Evolutionary conservation across 2,113 vertebrate species (phyloP).

Genomic region (Oreotrochilus melanogaster): DNA sequence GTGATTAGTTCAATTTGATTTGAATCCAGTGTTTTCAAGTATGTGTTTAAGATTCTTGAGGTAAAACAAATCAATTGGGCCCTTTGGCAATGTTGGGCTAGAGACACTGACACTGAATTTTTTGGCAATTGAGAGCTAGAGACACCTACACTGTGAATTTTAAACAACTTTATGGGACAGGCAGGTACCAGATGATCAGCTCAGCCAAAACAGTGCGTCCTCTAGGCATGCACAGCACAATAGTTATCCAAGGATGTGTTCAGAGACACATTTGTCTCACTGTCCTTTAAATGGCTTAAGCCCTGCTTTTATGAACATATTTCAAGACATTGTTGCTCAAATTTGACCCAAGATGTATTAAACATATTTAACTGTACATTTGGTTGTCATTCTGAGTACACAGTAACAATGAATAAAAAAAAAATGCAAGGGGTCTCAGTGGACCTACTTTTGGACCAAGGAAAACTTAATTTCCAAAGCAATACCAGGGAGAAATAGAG

Average conservation of each 20-base stretch:
- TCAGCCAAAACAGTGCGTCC: background rate
- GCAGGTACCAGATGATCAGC: background rate
- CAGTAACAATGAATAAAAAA: background rate
- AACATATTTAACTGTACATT: background rate
- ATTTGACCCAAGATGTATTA: background rate
- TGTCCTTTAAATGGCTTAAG: background rate
- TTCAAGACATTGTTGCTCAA: background rate
- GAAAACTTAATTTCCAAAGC: background rate
- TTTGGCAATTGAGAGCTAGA: background rate
- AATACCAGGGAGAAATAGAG: background rate
- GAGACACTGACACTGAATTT: no score
- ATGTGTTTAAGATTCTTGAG: background rate
- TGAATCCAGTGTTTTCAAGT: constrained; percentile 2
- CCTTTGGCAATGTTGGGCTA: background rate
- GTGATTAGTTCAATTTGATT: background rate
- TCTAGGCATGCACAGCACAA: background rate
- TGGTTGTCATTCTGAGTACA: background rate
- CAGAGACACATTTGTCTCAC: background rate
- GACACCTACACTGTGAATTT: background rate
- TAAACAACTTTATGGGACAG: background rate
- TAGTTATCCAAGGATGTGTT: background rate
- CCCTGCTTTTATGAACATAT: background rate
- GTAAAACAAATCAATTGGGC: background rate
- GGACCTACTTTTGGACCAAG: background rate
- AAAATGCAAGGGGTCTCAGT: background rate